Evolutionary conservation across 2,888 invertebrate species (phyloP).

Genomic region (Cosmopolites sordidus): DNA sequence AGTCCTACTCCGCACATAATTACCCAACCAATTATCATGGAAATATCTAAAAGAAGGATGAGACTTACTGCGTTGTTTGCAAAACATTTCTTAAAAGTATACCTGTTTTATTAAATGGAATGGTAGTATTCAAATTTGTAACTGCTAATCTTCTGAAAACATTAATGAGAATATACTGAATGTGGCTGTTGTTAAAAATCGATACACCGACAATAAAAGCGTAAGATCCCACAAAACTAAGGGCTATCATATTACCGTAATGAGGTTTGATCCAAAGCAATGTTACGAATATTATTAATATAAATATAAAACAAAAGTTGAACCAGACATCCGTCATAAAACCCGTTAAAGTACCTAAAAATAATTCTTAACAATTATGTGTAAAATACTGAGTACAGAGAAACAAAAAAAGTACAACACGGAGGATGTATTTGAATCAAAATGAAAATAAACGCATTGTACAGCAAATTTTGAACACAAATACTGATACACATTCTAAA

Average conservation of each 20-base stretch:
- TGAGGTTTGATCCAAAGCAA: constrained; percentile 32
- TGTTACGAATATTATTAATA: constrained; percentile 13
- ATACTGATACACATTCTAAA: too few relatives aligned
- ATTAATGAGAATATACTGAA: constrained; percentile 67
- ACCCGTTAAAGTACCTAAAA: too few relatives aligned
- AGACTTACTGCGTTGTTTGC: too few relatives aligned
- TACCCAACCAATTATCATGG: constrained; percentile 54
- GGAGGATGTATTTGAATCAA: too few relatives aligned
- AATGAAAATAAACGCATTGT: too few relatives aligned
- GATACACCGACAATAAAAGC: constrained; percentile 60
- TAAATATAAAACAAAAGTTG: too few relatives aligned
- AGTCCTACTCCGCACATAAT: constrained; percentile 53
- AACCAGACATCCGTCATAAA: too few relatives aligned
- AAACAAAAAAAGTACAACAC: too few relatives aligned
- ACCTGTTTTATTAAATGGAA: not conserved
- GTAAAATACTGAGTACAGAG: too few relatives aligned
- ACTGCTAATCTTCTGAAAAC: constrained; percentile 55
- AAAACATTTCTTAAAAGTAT: not conserved
- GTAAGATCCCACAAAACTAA: constrained; percentile 62
- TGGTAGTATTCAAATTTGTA: not conserved
- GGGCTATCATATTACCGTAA: constrained; percentile 57
- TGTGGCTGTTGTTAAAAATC: constrained; percentile 59
- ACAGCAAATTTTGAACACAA: too few relatives aligned
- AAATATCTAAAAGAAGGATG: constrained; percentile 56
- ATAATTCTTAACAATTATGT: too few relatives aligned